Evolutionary conservation across 2,888 invertebrate genomes (phyloP), one percentile per base, ranked within the genome.

Genomic region (Lasioglossum villosulum): DNA sequence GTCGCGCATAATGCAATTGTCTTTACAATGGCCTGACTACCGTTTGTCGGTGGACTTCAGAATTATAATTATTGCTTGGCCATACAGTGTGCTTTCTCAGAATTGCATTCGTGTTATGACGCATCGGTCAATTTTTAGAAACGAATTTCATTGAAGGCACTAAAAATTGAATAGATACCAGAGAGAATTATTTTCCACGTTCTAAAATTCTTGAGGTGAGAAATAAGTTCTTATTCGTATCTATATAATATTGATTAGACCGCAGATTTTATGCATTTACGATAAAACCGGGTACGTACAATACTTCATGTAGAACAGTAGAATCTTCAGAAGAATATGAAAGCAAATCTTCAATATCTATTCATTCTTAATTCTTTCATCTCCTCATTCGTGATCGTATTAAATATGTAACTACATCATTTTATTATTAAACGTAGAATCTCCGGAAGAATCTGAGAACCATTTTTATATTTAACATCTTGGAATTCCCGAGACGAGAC

Each of bases 11-110:
- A 80, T 78, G 77, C 71, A 70, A 63, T 52, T 63, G 52, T 66
- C 66, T 75, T 80, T 52, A 71, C 79, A 75, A 80, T 42, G 75
- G 85, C 39, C 66, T 68, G 34, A 85, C 82, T 79, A 82, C 82
- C 74, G 86, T 77, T 76, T 39, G 56, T 56, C 71, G 19, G 70
- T 56, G 70, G 59, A 63, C 73, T 52, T n/a, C 12, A 48, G 48
- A 76, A 79, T 77, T 56, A 74, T 71, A 85, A 86, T 86, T 85
- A 86, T 70, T 75, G 45, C 63, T 2, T 27, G 59, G 27, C 5
- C n/a, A 30, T 27, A 59, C n/a, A 59, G 27, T 30, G 27, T 1
- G 5, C 30, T 6, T 5, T 59, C 27, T 30, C 27, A 14, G 5
- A 30, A 27, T 23, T 52, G 8, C 27, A 27, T 30, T 59, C 16